Evolutionary conservation across 2,888 invertebrate genomes (phyloP), one percentile per base, ranked within the genome.

Genomic region (Chamaedrilus cognettii): DNA sequence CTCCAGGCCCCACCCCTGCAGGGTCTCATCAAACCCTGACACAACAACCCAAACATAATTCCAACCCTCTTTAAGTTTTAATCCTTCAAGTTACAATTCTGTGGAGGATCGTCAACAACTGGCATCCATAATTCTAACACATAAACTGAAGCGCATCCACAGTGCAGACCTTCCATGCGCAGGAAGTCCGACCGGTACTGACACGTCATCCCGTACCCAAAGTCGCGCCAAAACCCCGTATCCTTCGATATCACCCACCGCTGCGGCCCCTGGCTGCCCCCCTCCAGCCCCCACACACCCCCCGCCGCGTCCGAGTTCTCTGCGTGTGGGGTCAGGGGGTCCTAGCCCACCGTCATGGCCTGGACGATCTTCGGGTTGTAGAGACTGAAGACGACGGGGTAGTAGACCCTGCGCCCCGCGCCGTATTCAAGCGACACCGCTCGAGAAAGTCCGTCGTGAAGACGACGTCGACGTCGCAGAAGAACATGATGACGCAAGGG

Each of bases 121-220:
- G n/a, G n/a, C n/a, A n/a, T n/a, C n/a, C n/a, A n/a, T n/a, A n/a
- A n/a, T n/a, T n/a, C n/a, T n/a, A n/a, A n/a, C n/a, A n/a, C n/a
- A n/a, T n/a, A n/a, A n/a, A n/a, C n/a, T n/a, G n/a, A n/a, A n/a
- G n/a, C n/a, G n/a, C n/a, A n/a, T n/a, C n/a, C n/a, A n/a, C n/a
- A n/a, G n/a, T n/a, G n/a, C n/a, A n/a, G n/a, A 42, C 42, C 42
- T 19, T 66, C 77, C 30, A 80, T 75, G 3, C 88, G 87, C 72
- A 90, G 84, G 78, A 91, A 91, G 79, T 91, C 91, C 19, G 90
- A 90, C 74, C 90, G 87, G 80, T 90, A 91, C 80, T 91, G 90
- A 77, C 91, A 91, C 0, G 90, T 90, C 90, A 91, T 91, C 49
- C 91, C 91, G 76, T 90, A 91, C 64, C 91, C 91, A 80, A 91